Conservation (phyloP, 2,888 invertebrate species). For the Heliconius ethilla region DNA sequence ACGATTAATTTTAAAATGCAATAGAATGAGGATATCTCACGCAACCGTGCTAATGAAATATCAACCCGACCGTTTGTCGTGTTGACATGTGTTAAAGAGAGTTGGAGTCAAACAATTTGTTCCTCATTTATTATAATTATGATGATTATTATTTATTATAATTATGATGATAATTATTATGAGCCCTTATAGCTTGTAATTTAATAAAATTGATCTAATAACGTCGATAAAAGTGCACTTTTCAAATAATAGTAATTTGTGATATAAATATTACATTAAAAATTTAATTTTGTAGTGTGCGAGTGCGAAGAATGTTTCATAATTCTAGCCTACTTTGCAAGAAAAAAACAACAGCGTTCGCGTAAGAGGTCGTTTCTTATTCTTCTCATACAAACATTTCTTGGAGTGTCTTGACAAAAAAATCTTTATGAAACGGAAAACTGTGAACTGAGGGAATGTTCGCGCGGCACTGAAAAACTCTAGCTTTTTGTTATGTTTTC, state of each 20-base stretch:
- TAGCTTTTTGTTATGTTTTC: slow-evolving; percentile 24
- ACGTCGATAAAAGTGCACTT: not conserved
- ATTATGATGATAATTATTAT: too few species aligned
- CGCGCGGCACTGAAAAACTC: slow-evolving; percentile 15
- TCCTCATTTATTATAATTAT: slow-evolving; percentile 18
- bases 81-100: slow-evolving; percentile 30
- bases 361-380: slow-evolving; percentile 32
- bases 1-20: slow-evolving; percentile 76
- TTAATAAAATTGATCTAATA: not conserved
- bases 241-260: not conserved
- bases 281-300: not conserved
- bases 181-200: not conserved
- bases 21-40: slow-evolving; percentile 67
- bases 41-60: slow-evolving; percentile 53
- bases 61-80: slow-evolving; percentile 31
- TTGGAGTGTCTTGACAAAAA: slow-evolving; percentile 40
- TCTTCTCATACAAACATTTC: slow-evolving; percentile 31
- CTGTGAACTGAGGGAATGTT: slow-evolving; percentile 41
- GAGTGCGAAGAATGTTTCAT: slow-evolving; percentile 13
- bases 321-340: slow-evolving; percentile 20
- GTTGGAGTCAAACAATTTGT: slow-evolving; percentile 23
- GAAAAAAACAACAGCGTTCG: slow-evolving; percentile 29
- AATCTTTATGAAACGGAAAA: slow-evolving; percentile 40
- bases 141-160: too few species aligned
- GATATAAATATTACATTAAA: not conserved